These are phyloP conservation scores for Antennarius striatus DNA, from an alignment of 2,113 vertebrate genomes.

Conservation along the genomic window DNA sequence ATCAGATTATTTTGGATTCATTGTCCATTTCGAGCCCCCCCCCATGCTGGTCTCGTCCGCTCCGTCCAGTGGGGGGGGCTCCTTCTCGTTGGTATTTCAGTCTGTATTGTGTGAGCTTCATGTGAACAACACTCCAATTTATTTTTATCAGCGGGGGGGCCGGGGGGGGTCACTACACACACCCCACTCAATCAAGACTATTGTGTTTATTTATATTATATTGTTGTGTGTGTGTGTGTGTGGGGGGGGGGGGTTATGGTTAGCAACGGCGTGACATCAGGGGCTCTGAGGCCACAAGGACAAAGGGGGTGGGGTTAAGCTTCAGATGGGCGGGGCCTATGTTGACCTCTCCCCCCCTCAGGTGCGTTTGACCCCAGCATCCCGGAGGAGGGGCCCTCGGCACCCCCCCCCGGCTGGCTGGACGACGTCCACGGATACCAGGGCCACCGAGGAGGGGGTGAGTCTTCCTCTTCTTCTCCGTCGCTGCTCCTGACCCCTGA, in stretches of 20 bases:
- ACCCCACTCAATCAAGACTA: conserved; percentile 19
- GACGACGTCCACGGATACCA: conserved; percentile 62
- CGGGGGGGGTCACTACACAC: neutral
- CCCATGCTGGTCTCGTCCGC: conserved; percentile 29
- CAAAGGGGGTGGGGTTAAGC: too few species aligned
- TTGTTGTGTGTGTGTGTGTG: neutral
- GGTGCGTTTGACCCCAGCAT: conserved; percentile 70
- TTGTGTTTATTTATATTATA: conserved; percentile 34
- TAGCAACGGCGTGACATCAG: too few species aligned
- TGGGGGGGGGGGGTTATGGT: too few species aligned
- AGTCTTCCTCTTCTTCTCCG: neutral
- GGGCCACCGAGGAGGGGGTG: conserved; percentile 58
- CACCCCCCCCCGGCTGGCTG: conserved; percentile 74
- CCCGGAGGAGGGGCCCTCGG: conserved; percentile 69
- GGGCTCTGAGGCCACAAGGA: too few species aligned
- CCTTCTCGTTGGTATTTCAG: conserved; percentile 67
- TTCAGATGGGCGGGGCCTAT: too few species aligned
- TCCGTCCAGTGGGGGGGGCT: conserved; percentile 62
- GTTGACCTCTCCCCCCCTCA: rapidly evolving
- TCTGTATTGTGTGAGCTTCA: conserved; percentile 60
- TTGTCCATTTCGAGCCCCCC: conserved; percentile 6
- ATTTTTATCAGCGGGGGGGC: conserved; percentile 47
- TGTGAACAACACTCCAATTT: conserved; percentile 15
- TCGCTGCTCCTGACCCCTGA: neutral
- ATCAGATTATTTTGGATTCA: conserved; percentile 9